Conservation (phyloP, 1,140 invertebrate species). For the Anadara kagoshimensis region DNA sequence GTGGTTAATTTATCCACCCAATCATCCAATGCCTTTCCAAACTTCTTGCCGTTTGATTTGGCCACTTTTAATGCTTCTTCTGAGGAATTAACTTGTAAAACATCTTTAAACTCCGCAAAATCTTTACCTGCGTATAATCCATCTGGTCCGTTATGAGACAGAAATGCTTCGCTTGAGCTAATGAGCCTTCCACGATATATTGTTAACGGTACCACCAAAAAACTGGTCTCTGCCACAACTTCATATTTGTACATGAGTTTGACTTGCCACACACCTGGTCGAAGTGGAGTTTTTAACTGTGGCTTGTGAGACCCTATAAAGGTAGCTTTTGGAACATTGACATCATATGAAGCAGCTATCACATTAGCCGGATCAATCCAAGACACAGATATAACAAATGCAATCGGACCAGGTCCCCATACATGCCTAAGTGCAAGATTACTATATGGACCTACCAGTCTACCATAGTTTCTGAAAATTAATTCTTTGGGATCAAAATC, state of each 20-base stretch:
- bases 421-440: conserved; percentile 86
- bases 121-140: conserved; percentile 58
- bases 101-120: conserved; percentile 58
- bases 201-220: conserved; percentile 75
- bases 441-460: conserved; percentile 86
- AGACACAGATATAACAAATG: conserved; percentile 84
- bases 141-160: conserved; percentile 58
- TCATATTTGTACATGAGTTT: conserved; percentile 81
- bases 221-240: conserved; percentile 83
- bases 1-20: conserved; percentile 83
- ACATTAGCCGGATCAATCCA: conserved; percentile 90
- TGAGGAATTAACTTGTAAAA: conserved; percentile 49
- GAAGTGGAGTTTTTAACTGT: conserved; percentile 83
- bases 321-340: conserved; percentile 64
- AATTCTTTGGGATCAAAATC: conserved; percentile 97
- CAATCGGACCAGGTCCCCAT: conserved; percentile 75
- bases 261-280: conserved; percentile 90
- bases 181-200: conserved; percentile 60
- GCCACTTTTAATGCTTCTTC: conserved; percentile 40
- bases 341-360: conserved; percentile 84
- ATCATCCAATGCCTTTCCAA: conserved; percentile 79
- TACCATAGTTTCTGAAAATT: conserved; percentile 88
- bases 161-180: conserved; percentile 76
- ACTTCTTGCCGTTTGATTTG: conserved; percentile 53
- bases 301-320: conserved; percentile 80